Conservation (phyloP, 2,888 invertebrate genomes). For the Platycheirus albimanus region DNA sequence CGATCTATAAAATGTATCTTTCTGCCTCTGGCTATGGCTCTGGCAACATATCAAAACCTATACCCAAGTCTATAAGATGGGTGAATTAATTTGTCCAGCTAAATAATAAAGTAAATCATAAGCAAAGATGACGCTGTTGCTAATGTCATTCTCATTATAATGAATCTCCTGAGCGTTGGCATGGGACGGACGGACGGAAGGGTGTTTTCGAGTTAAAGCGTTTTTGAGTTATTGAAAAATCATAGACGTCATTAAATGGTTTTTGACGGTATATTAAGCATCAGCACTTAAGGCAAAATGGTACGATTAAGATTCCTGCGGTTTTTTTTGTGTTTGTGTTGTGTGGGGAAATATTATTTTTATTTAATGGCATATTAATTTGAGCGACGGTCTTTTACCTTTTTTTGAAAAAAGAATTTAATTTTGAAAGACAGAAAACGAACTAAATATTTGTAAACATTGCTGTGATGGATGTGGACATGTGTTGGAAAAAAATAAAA, state of each 20-base stretch:
- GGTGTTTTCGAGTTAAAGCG: conserved; percentile 15
- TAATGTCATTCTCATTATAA: conserved; percentile 67
- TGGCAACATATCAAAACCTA: conserved; percentile 56
- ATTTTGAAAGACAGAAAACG: conserved; percentile 60
- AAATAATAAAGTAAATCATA: conserved; percentile 64
- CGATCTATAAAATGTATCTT: conserved; percentile 27
- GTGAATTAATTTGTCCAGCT: conserved; percentile 62
- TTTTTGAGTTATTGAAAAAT: conserved; percentile 65
- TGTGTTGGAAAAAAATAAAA: no score
- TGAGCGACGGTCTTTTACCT: conserved; percentile 18
- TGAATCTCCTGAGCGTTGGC: conserved; percentile 48
- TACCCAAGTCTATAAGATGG: conserved; percentile 18
- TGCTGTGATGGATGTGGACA: conserved; percentile 58
- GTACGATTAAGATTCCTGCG: conserved; percentile 67
- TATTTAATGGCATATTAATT: conserved; percentile 70
- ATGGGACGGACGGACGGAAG: no score
- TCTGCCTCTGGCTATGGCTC: conserved; percentile 30
- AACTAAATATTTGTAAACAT: conserved; percentile 70
- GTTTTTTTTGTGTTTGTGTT: no score
- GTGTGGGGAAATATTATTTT: conserved; percentile 69
- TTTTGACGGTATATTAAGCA: conserved; percentile 58
- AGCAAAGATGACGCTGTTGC: conserved; percentile 55
- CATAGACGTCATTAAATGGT: conserved; percentile 43
- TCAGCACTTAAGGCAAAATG: conserved; percentile 64
- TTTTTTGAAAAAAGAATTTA: conserved; percentile 49